A percentile compares a stretch with the other conserved stretches of the same genome.
Evolutionary conservation across 2,888 invertebrate genomes (phyloP).

Genomic region (Drosophila mimica): DNA sequence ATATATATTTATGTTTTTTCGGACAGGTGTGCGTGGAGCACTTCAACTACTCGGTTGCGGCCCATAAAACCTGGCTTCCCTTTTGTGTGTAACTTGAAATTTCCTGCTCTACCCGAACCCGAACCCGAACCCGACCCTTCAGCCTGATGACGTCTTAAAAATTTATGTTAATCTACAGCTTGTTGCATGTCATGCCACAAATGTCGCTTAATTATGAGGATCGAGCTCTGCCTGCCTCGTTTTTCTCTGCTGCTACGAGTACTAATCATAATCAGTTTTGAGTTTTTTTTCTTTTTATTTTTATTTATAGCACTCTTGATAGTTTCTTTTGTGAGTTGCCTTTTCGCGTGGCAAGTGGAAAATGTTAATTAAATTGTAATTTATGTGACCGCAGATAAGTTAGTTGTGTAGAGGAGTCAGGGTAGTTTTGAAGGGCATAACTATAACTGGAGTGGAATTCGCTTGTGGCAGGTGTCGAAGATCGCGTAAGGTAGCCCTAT

Average conservation of each 20-base stretch:
- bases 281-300: slow-evolving; percentile 17
- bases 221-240: slow-evolving; percentile 35
- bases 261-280: slow-evolving; percentile 62
- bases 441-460: neutral
- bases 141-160: slow-evolving; percentile 58
- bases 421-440: slow-evolving; percentile 2
- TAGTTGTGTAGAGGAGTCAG: slow-evolving; percentile 31
- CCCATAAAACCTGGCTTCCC: slow-evolving; percentile 57
- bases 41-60: slow-evolving; percentile 49
- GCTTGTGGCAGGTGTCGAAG: slow-evolving; percentile 5
- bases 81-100: slow-evolving; percentile 6
- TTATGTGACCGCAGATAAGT: slow-evolving; percentile 64
- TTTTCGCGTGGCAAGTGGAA: slow-evolving; percentile 61
- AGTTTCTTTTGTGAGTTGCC: slow-evolving; percentile 37
- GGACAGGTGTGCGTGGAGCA: slow-evolving; percentile 45
- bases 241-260: slow-evolving; percentile 17
- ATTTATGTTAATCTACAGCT: slow-evolving; percentile 75
- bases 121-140: neutral
- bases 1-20: slow-evolving; percentile 12
- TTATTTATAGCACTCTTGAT: slow-evolving; percentile 66
- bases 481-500: neutral
- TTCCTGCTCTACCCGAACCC: neutral
- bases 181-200: slow-evolving; percentile 79
- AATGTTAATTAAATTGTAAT: slow-evolving; percentile 75
- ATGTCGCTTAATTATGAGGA: slow-evolving; percentile 80